Evolutionary conservation across 2,113 vertebrate species (phyloP).

Genomic region (Paramisgurnus dabryanus): DNA sequence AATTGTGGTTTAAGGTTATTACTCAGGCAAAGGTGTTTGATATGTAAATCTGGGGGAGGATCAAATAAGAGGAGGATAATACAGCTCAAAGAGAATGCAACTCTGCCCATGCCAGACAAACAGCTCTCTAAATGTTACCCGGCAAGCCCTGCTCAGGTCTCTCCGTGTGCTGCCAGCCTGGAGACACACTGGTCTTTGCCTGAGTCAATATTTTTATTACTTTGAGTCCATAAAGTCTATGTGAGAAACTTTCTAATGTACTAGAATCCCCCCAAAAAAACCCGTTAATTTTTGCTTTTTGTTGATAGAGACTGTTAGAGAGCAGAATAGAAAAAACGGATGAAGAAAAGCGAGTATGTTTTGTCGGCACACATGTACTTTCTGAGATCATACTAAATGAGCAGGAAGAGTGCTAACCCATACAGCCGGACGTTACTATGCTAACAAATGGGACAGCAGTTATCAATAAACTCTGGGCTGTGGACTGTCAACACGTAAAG

Average conservation of each 20-base stretch:
- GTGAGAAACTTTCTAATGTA: neutral
- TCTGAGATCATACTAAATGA: slow-evolving; percentile 2
- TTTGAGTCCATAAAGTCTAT: neutral
- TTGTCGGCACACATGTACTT: slow-evolving; percentile 23
- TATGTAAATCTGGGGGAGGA: slow-evolving; percentile 59
- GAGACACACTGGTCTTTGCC: slow-evolving; percentile 30
- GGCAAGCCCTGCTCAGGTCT: slow-evolving; percentile 45
- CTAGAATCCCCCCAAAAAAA: neutral
- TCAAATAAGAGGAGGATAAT: slow-evolving; percentile 56
- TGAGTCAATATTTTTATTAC: slow-evolving; percentile 37
- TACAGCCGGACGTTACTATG: slow-evolving; percentile 16
- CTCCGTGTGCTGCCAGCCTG: slow-evolving; percentile 49
- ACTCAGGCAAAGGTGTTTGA: slow-evolving; percentile 48
- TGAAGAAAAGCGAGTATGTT: neutral
- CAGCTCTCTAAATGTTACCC: slow-evolving; percentile 47
- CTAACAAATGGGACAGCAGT: slow-evolving; percentile 24
- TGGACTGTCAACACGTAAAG: slow-evolving; percentile 8
- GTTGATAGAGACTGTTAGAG: neutral
- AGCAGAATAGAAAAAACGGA: neutral
- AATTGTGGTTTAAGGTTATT: slow-evolving; percentile 65
- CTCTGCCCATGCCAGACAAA: slow-evolving; percentile 52
- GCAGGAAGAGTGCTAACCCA: neutral
- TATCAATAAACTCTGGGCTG: slow-evolving; percentile 15
- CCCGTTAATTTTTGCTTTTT: neutral
- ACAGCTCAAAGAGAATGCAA: slow-evolving; percentile 47